Evolutionary conservation across 2,888 invertebrate genomes (phyloP).

Genomic region (Corythucha ciliata): DNA sequence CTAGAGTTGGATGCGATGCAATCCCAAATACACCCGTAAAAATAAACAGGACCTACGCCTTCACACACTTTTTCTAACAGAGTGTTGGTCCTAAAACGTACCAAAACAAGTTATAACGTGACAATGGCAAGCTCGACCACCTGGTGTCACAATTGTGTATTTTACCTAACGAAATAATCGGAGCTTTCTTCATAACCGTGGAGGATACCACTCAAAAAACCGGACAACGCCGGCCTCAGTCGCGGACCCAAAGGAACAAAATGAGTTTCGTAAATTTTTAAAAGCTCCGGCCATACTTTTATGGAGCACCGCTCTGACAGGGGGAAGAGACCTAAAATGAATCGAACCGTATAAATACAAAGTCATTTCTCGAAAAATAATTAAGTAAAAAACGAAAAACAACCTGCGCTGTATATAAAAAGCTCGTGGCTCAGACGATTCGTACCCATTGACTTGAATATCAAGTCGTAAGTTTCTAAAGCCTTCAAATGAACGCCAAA

Average conservation of each 20-base stretch:
- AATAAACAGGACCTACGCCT: conserved; percentile 65
- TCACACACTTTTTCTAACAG: conserved; percentile 62
- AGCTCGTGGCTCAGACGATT: conserved; percentile 68
- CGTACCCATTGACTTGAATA: conserved; percentile 80
- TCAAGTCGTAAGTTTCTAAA: conserved; percentile 80
- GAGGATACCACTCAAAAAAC: conserved; percentile 76
- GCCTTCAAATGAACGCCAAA: conserved; percentile 87
- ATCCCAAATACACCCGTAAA: conserved; percentile 83
- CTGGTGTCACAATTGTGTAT: background rate
- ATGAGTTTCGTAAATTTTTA: conserved; percentile 77
- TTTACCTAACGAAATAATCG: conserved; percentile 64
- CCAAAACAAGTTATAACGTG: background rate
- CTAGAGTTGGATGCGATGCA: conserved; percentile 70
- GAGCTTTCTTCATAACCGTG: conserved; percentile 81
- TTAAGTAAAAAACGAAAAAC: conserved; percentile 26
- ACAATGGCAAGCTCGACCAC: background rate
- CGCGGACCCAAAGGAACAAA: conserved; percentile 72
- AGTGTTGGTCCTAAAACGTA: conserved; percentile 50
- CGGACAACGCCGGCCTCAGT: conserved; percentile 70
- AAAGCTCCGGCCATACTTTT: conserved; percentile 72
- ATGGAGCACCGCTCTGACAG: conserved; percentile 78
- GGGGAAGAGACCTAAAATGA: conserved; percentile 66
- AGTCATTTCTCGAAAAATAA: background rate
- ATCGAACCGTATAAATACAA: no score
- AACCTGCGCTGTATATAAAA: conserved; percentile 70